A percentile compares a stretch with the other conserved stretches of the same genome.
phyloP scores from a whole-genome alignment of 2,888 invertebrate species.

The Auanema sp. region DNA sequence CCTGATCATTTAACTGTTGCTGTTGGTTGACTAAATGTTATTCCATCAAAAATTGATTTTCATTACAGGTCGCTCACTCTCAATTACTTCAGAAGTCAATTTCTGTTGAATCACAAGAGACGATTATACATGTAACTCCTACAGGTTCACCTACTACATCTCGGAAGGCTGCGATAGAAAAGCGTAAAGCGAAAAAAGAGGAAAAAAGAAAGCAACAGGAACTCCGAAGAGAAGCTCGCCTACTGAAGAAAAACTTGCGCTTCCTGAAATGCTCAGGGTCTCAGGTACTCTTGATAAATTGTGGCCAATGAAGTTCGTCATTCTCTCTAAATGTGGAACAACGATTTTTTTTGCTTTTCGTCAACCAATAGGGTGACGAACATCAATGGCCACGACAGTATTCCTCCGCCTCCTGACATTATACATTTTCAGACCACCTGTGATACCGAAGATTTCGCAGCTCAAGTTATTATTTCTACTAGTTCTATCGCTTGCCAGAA shows the following conservation, averaged over 20 bases:
- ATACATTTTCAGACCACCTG: conserved; percentile 1
- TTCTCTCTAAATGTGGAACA: no score
- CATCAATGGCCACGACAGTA: background rate
- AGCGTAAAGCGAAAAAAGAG: conserved; percentile 10
- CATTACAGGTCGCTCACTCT: conserved; percentile 6
- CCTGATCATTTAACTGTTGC: background rate
- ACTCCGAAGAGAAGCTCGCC: conserved; percentile 18
- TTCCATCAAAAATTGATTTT: background rate
- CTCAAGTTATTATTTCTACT: background rate
- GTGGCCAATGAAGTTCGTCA: no score
- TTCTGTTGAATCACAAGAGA: conserved; percentile 38
- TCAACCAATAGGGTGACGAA: no score
- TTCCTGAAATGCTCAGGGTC: conserved; percentile 39
- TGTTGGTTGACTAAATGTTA: background rate
- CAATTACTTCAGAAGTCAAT: conserved; percentile 27
- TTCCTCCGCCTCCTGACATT: background rate
- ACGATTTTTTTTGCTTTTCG: no score
- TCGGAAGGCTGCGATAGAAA: conserved; percentile 5
- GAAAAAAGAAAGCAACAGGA: conserved; percentile 18
- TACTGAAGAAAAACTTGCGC: conserved; percentile 25
- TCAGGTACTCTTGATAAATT: conserved; percentile 18
- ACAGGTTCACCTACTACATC: conserved; percentile 12
- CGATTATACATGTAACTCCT: conserved; percentile 30
- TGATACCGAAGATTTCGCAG: background rate
- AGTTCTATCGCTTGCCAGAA: background rate